These are phyloP conservation scores for Capromys pilorides DNA, from an alignment of 2,797 vertebrate species.

Conservation along the genomic window DNA sequence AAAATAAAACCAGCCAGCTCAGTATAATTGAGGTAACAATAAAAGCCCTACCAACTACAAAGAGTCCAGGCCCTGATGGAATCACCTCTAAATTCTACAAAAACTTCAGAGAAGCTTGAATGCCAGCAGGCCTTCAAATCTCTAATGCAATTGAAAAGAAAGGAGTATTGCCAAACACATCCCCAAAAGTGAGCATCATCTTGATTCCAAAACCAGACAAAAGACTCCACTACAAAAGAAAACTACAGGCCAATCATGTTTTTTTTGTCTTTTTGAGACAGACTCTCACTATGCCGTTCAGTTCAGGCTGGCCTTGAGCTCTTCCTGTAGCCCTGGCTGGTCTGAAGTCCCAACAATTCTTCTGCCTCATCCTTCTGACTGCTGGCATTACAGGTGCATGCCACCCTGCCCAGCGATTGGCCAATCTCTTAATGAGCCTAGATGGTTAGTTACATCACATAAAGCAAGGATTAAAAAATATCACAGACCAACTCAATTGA, in stretches of 20 bases:
- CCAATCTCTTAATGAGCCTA: too few relatives aligned
- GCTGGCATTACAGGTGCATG: too few relatives aligned
- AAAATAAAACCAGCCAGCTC: not conserved
- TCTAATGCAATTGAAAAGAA: not conserved
- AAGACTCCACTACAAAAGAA: not conserved
- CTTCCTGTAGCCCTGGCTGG: too few relatives aligned
- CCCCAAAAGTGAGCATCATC: not conserved
- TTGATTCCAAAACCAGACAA: not conserved
- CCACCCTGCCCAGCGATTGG: too few relatives aligned
- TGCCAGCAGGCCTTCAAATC: not conserved
- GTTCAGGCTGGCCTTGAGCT: too few relatives aligned
- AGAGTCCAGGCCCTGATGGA: not conserved
- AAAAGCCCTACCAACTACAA: not conserved
- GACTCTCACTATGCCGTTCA: too few relatives aligned
- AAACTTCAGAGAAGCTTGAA: not conserved
- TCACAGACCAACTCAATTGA: too few relatives aligned
- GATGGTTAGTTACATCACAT: too few relatives aligned
- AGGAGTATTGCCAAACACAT: not conserved
- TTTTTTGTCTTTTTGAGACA: too few relatives aligned
- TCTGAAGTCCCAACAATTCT: too few relatives aligned
- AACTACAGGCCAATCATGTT: not conserved
- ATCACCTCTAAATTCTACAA: not conserved
- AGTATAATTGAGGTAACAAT: not conserved
- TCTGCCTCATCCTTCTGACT: too few relatives aligned
- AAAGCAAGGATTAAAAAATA: too few relatives aligned